Conservation (phyloP, 2,113 vertebrate genomes). For the Suncus etruscus region DNA sequence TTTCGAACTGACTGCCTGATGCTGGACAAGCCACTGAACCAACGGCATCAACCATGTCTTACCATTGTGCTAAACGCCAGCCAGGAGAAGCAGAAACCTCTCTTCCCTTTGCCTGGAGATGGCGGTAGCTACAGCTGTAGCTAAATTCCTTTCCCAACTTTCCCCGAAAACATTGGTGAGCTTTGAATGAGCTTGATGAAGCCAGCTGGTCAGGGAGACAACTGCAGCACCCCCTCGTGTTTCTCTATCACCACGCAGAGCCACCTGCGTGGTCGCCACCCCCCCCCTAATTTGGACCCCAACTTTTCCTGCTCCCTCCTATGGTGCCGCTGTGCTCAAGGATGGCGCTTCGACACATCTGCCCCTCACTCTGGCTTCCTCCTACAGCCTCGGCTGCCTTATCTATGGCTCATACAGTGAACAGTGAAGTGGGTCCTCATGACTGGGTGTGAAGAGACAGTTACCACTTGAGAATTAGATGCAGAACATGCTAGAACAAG, state of each 20-base stretch:
- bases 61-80: slow-evolving; percentile 55
- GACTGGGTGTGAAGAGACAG: slow-evolving; percentile 9
- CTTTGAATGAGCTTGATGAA: not conserved
- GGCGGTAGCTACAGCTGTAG: slow-evolving; percentile 2
- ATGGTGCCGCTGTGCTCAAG: not conserved
- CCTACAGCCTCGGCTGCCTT: slow-evolving; percentile 30
- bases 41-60: not conserved
- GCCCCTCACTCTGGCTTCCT: not conserved
- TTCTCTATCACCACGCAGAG: not conserved
- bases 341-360: not conserved
- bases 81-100: not conserved
- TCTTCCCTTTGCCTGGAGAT: not conserved
- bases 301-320: too few species aligned
- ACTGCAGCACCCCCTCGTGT: not conserved
- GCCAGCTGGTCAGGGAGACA: not conserved
- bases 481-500: slow-evolving; percentile 1
- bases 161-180: not conserved
- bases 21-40: not conserved
- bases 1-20: slow-evolving; percentile 12
- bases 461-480: slow-evolving; percentile 40
- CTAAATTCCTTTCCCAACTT: slow-evolving; percentile 62
- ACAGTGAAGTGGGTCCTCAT: slow-evolving; percentile 37
- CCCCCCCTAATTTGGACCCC: not conserved
- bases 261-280: accelerated
- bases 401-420: slow-evolving; percentile 59